A percentile compares a stretch with the other conserved stretches of the same genome.
phyloP scores from a whole-genome alignment of 30 jellyfish, hydroid and myxozoan species.

The Cassiopea xamachana region DNA sequence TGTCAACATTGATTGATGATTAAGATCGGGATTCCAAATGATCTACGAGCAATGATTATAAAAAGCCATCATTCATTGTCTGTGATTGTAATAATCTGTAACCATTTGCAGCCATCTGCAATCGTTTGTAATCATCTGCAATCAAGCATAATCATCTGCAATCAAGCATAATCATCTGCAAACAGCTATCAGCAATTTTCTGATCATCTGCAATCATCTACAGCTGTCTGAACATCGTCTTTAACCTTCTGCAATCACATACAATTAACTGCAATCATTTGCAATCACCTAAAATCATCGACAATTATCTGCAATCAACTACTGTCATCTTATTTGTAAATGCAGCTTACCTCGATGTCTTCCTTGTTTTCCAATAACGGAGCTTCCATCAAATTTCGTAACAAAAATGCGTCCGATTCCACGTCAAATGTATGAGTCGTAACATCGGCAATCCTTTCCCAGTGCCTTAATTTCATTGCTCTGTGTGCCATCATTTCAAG shows the following conservation, averaged over 20 bases:
- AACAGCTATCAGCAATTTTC: too few species aligned
- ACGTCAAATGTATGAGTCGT: conserved; percentile 79
- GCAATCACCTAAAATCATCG: neutral
- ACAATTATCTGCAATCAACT: neutral
- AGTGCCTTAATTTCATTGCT: conserved; percentile 85
- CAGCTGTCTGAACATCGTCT: neutral
- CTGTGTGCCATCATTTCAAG: conserved; percentile 90
- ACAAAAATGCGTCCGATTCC: conserved; percentile 73
- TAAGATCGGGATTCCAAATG: too few species aligned
- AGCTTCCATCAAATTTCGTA: conserved; percentile 85
- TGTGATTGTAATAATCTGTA: too few species aligned
- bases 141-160: too few species aligned
- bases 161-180: too few species aligned
- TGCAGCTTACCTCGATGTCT: conserved; percentile 82
- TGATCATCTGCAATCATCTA: too few species aligned
- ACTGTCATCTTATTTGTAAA: neutral
- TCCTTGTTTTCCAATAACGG: conserved; percentile 82
- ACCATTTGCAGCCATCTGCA: too few species aligned
- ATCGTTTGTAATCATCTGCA: too few species aligned
- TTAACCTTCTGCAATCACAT: neutral
- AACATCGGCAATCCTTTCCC: conserved; percentile 79
- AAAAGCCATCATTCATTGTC: too few species aligned
- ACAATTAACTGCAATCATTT: neutral
- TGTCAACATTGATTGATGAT: too few species aligned
- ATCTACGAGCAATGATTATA: too few species aligned